These are phyloP conservation scores for Arion vulgaris DNA, from an alignment of 1,140 invertebrate genomes.

Conservation along the genomic window DNA sequence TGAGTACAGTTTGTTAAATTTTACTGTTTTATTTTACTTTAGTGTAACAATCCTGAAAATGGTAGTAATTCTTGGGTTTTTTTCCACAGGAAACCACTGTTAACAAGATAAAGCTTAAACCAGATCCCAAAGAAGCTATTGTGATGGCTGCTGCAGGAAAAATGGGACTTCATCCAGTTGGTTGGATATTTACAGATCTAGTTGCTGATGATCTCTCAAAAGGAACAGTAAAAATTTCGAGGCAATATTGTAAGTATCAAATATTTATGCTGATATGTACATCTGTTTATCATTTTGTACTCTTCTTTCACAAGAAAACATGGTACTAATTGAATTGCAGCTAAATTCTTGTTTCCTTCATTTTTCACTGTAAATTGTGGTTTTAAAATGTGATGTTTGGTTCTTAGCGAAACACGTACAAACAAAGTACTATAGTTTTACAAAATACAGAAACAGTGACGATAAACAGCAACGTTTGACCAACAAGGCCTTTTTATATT, in stretches of 20 bases:
- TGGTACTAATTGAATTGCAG: no score
- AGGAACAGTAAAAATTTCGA: constrained; percentile 88
- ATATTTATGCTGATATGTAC: neutral
- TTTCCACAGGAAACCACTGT: constrained; percentile 53
- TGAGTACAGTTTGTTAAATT: no score
- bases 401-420: no score
- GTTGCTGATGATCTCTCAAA: constrained; percentile 87
- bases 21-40: no score
- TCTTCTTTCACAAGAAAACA: no score
- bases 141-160: constrained; percentile 85
- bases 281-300: neutral
- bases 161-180: constrained; percentile 88
- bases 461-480: no score
- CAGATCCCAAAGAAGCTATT: constrained; percentile 81
- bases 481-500: no score
- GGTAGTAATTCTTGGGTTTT: neutral
- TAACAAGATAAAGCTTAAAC: constrained; percentile 75
- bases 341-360: no score
- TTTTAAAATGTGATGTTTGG: no score
- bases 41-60: no score
- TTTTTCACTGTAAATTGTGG: neutral
- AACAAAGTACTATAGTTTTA: no score
- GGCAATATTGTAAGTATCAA: constrained; percentile 79
- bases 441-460: no score
- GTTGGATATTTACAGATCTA: constrained; percentile 99